Evolutionary conservation across 1,140 invertebrate genomes (phyloP).

Genomic region (Bacillus rossius): DNA sequence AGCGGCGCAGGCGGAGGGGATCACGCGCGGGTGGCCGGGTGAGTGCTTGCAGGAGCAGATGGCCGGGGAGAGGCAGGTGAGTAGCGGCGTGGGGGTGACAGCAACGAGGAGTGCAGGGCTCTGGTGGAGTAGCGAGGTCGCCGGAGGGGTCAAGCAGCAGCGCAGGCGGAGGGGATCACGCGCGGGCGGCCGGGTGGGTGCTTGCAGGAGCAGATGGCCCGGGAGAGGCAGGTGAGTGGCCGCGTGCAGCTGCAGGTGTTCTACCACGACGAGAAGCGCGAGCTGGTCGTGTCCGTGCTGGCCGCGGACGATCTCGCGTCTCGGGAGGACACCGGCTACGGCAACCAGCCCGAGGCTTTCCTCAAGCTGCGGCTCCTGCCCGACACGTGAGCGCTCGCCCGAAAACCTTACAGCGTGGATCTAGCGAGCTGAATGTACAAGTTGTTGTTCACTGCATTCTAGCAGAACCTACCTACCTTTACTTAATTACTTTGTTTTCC

Average conservation of each 20-base stretch:
- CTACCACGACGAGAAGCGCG: slow-evolving; percentile 74
- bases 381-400: slow-evolving; percentile 58
- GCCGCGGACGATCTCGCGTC: slow-evolving; percentile 75
- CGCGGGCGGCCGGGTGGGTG: neutral
- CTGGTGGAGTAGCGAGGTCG: too few species aligned
- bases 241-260: slow-evolving; percentile 80
- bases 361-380: slow-evolving; percentile 72
- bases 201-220: slow-evolving; percentile 61
- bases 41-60: slow-evolving; percentile 55
- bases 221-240: slow-evolving; percentile 65
- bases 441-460: too few species aligned
- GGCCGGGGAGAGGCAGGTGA: slow-evolving; percentile 64
- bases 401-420: neutral
- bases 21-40: neutral
- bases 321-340: slow-evolving; percentile 69
- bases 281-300: slow-evolving; percentile 74
- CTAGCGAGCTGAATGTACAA: neutral
- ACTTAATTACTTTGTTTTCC: too few species aligned
- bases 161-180: neutral
- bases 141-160: too few species aligned
- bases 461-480: too few species aligned
- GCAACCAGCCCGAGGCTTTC: slow-evolving; percentile 71
- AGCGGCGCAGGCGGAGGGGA: neutral
- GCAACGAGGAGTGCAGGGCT: too few species aligned
- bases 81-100: too few species aligned